These are phyloP conservation scores for Chionis minor DNA, from an alignment of 2,113 vertebrate species.

Conservation along the genomic window DNA sequence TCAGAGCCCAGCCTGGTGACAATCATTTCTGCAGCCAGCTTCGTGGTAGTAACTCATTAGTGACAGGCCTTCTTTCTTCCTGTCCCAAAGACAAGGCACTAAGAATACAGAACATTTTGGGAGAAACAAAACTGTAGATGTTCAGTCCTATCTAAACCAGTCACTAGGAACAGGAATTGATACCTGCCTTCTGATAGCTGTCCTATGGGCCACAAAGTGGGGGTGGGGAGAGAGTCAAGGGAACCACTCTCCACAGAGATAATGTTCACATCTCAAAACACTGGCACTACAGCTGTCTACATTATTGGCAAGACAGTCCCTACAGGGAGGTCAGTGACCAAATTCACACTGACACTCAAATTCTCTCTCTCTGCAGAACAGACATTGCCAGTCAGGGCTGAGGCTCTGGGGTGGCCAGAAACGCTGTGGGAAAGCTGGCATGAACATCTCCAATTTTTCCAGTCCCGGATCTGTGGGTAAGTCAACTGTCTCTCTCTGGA, in stretches of 20 bases:
- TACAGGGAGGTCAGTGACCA: neutral
- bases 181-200: neutral
- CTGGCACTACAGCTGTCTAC: neutral
- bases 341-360: neutral
- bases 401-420: neutral
- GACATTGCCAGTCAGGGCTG: neutral
- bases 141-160: neutral
- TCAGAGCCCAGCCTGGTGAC: neutral
- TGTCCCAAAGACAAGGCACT: neutral
- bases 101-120: neutral
- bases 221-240: too few species aligned
- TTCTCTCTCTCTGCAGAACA: neutral
- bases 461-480: neutral
- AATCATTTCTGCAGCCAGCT: neutral
- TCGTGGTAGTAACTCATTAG: neutral
- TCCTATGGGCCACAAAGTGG: neutral
- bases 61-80: neutral
- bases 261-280: neutral
- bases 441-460: neutral
- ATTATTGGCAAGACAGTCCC: neutral
- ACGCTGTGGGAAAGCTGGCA: accelerated
- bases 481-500: neutral
- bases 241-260: neutral
- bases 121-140: neutral
- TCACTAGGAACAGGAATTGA: neutral